Conservation (phyloP, 2,113 vertebrate species). For the Nematolebias whitei region DNA sequence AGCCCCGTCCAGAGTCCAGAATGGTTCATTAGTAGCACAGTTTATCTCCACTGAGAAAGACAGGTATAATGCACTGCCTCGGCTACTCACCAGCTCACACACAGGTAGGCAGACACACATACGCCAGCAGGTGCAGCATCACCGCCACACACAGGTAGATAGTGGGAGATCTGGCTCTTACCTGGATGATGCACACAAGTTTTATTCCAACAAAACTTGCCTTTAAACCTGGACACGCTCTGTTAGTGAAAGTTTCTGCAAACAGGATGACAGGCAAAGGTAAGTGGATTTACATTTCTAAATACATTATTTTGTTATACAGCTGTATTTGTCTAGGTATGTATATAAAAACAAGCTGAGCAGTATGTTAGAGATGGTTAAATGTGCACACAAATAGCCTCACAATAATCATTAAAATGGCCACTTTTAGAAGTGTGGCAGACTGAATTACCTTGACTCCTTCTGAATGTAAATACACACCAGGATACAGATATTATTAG, state of each 20-base stretch:
- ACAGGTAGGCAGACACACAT: slow-evolving; percentile 29
- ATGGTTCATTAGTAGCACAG: slow-evolving; percentile 55
- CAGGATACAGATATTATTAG: slow-evolving; percentile 2
- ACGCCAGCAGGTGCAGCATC: slow-evolving; percentile 62
- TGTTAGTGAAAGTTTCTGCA: slow-evolving; percentile 27
- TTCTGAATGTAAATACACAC: slow-evolving; percentile 3
- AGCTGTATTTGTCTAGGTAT: neutral
- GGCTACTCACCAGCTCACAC: slow-evolving; percentile 37
- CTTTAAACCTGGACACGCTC: slow-evolving; percentile 41
- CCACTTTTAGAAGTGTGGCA: neutral
- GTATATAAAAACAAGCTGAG: neutral
- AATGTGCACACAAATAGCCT: neutral
- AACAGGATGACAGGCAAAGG: slow-evolving; percentile 54
- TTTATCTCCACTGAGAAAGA: slow-evolving; percentile 47
- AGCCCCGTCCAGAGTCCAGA: slow-evolving; percentile 54
- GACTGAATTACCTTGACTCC: neutral
- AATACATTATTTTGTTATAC: neutral
- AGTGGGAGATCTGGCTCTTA: slow-evolving; percentile 31
- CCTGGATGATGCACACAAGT: slow-evolving; percentile 57
- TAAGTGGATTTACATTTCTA: slow-evolving; percentile 48
- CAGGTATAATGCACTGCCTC: slow-evolving; percentile 26
- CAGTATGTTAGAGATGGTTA: neutral
- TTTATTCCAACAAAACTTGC: slow-evolving; percentile 35
- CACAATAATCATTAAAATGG: neutral
- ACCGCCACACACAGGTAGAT: slow-evolving; percentile 44